phyloP scores from a whole-genome alignment of 2,797 vertebrate genomes.

The Pantherophis alleghaniensis region DNA sequence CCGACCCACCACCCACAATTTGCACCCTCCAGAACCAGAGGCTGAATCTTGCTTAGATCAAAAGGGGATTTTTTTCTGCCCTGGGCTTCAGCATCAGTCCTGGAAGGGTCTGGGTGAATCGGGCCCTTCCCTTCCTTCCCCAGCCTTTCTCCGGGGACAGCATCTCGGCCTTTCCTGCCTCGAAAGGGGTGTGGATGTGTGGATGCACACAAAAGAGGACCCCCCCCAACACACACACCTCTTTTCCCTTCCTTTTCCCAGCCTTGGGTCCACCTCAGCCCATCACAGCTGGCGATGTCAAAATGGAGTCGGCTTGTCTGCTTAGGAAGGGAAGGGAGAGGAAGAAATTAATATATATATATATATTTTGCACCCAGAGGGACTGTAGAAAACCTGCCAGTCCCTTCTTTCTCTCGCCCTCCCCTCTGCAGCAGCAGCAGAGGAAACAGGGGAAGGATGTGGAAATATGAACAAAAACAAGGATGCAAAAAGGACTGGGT shows the following conservation, averaged over 20 bases:
- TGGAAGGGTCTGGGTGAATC: not conserved
- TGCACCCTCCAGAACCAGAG: not conserved
- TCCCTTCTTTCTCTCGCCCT: not conserved
- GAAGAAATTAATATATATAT: not conserved
- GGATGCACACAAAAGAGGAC: not conserved
- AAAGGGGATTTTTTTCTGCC: too few species aligned
- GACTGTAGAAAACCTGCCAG: constrained; percentile 18
- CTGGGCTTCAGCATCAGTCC: not conserved
- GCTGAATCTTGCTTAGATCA: constrained; percentile 22
- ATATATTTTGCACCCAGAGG: not conserved
- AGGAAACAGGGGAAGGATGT: constrained; percentile 29
- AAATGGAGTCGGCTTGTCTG: constrained; percentile 28
- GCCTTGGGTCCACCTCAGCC: constrained; percentile 14
- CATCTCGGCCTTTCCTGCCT: not conserved
- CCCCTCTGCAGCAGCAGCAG: not conserved
- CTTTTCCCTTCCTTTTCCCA: not conserved
- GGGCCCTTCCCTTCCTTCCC: not conserved
- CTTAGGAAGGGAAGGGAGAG: not conserved
- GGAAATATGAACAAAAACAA: not conserved
- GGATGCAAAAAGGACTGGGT: not conserved
- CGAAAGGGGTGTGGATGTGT: not conserved
- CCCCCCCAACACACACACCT: not conserved
- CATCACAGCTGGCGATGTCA: not conserved
- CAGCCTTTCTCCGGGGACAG: not conserved
- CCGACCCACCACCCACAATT: not conserved